phyloP scores from a whole-genome alignment of 2,113 vertebrate genomes.

The Tragelaphus scriptus region DNA sequence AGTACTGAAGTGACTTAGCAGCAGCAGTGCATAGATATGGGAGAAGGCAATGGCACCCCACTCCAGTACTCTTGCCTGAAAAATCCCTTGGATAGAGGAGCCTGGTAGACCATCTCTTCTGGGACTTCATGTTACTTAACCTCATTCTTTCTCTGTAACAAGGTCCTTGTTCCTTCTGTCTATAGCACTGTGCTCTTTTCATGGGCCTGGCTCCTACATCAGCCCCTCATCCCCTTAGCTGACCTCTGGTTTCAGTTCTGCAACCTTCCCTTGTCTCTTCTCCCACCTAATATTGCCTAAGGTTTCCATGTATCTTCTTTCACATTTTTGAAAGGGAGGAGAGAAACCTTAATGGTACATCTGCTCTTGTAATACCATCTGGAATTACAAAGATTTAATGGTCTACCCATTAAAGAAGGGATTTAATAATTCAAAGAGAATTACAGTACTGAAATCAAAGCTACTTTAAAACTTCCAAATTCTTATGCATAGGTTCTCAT shows the following conservation, averaged over 20 bases:
- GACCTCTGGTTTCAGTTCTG: not conserved
- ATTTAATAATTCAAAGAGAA: not conserved
- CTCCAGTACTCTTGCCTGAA: too few relatives aligned
- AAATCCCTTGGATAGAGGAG: too few relatives aligned
- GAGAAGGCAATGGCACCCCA: too few relatives aligned
- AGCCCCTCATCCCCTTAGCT: not conserved
- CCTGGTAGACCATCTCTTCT: too few relatives aligned
- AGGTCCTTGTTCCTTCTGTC: not conserved
- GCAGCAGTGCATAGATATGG: too few relatives aligned
- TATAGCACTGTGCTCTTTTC: accelerated
- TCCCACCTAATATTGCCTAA: not conserved
- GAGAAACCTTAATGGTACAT: not conserved
- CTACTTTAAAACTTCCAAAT: not conserved
- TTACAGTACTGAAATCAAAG: not conserved
- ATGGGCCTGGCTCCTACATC: accelerated
- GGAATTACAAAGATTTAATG: not conserved
- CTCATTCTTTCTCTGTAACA: not conserved
- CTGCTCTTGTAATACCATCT: not conserved
- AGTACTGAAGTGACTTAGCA: too few relatives aligned
- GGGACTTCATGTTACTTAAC: too few relatives aligned
- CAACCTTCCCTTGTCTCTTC: not conserved
- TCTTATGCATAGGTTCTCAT: not conserved
- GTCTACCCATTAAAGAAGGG: not conserved
- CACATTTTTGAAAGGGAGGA: not conserved
- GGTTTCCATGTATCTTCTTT: not conserved